These are phyloP conservation scores for Notolepis coatsorum DNA, from an alignment of 2,797 vertebrate genomes.

Conservation along the genomic window DNA sequence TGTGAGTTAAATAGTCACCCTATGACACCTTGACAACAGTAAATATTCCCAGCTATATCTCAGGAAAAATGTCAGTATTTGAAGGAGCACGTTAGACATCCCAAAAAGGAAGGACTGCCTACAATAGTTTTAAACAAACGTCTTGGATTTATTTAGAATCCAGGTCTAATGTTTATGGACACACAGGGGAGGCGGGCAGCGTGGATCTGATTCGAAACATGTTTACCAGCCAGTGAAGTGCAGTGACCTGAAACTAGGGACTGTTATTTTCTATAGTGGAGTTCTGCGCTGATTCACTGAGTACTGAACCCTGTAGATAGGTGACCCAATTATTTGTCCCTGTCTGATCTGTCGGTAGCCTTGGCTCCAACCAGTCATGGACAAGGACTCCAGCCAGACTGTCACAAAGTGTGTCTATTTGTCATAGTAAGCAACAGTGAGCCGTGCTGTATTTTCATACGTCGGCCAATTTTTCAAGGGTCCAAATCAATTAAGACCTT, in stretches of 20 bases:
- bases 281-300: slow-evolving; percentile 11
- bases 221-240: slow-evolving; percentile 16
- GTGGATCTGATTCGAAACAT: slow-evolving; percentile 13
- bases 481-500: no score
- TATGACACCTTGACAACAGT: slow-evolving; percentile 7
- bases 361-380: slow-evolving; percentile 3
- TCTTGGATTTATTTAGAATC: not conserved
- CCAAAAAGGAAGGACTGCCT: not conserved
- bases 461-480: not conserved
- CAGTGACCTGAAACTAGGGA: slow-evolving; percentile 16
- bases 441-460: not conserved
- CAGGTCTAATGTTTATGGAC: not conserved
- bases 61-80: not conserved
- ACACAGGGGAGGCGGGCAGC: not conserved
- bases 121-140: not conserved
- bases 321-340: slow-evolving; percentile 1
- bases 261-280: not conserved
- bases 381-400: slow-evolving; percentile 9
- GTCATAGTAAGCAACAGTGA: not conserved
- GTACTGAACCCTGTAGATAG: slow-evolving; percentile 1
- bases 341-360: slow-evolving; percentile 5
- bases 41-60: slow-evolving; percentile 4
- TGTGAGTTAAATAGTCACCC: slow-evolving; percentile 13
- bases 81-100: not conserved
- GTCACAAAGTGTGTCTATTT: slow-evolving; percentile 12